phyloP scores from a whole-genome alignment of 2,888 invertebrate species.

The Tinea semifulvella region DNA sequence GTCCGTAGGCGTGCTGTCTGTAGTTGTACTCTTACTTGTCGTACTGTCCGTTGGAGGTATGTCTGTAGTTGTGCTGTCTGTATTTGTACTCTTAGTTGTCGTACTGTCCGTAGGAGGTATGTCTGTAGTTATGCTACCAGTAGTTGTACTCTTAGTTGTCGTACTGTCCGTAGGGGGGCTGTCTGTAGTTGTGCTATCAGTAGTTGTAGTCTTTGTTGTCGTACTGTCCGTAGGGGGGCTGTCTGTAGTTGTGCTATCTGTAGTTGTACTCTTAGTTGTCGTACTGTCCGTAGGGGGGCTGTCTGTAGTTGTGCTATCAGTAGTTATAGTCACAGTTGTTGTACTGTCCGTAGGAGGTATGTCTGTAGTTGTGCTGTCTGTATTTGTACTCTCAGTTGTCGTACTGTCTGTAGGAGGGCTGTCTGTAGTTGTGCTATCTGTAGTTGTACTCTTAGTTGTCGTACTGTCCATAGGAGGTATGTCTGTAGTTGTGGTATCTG shows the following conservation, averaged over 20 bases:
- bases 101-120: background rate
- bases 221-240: constrained; percentile 10
- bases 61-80: constrained; percentile 7
- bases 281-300: constrained; percentile 1
- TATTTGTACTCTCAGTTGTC: constrained; percentile 1
- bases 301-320: constrained; percentile 5
- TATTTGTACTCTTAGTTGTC: constrained; percentile 4
- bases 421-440: constrained; percentile 3
- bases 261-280: constrained; percentile 2
- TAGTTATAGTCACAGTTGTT: constrained; percentile 13
- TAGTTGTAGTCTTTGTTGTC: constrained; percentile 15
- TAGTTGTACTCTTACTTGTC: constrained; percentile 1
- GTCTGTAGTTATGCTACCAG: no score
- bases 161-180: constrained; percentile 14
- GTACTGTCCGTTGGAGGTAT: constrained; percentile 7
- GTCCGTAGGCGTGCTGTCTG: background rate
- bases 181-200: constrained; percentile 10
- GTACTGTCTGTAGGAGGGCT: background rate
- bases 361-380: constrained; percentile 1
- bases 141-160: constrained; percentile 7
- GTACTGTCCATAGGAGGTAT: background rate
- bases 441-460: constrained; percentile 1
- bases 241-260: constrained; percentile 5
- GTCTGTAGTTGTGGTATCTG: background rate
- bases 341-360: constrained; percentile 13